phyloP scores from a whole-genome alignment of 1,140 invertebrate genomes.

The Sycophaga agraensis region DNA sequence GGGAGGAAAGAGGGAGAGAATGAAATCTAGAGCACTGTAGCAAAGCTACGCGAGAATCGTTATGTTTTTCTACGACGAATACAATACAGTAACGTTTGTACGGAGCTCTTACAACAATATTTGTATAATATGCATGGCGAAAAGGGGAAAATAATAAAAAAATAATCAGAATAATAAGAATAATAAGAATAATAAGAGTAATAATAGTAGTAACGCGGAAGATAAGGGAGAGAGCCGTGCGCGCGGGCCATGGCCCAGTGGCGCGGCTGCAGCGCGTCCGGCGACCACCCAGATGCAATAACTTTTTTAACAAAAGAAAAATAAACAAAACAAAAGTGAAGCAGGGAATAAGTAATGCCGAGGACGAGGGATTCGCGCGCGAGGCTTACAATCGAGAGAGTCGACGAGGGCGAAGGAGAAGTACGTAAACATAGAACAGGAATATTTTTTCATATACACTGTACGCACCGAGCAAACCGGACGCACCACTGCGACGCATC shows the following conservation, averaged over 20 bases:
- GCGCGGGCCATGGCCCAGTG: not conserved
- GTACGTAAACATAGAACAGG: conserved; percentile 29
- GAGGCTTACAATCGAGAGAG: not conserved
- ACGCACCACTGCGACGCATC: not conserved
- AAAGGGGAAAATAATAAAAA: too few species aligned
- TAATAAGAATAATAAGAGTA: conserved; percentile 10
- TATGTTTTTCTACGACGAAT: conserved; percentile 53
- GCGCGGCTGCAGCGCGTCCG: not conserved
- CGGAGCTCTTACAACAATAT: conserved; percentile 57
- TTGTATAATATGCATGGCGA: conserved; percentile 59
- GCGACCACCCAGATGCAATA: conserved; percentile 50
- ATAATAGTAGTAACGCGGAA: too few species aligned
- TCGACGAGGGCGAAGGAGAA: not conserved
- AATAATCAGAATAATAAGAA: too few species aligned
- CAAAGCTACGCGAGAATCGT: conserved; percentile 46
- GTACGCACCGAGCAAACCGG: conserved; percentile 23
- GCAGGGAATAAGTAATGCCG: not conserved
- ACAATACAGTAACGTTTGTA: conserved; percentile 54
- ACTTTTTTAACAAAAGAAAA: conserved; percentile 53
- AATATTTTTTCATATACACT: conserved; percentile 55
- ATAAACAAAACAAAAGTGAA: not conserved
- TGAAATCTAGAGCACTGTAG: conserved; percentile 30
- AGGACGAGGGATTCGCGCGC: not conserved
- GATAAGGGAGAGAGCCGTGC: conserved; percentile 9
- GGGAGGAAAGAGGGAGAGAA: not conserved